Evolutionary conservation across 2,113 vertebrate genomes (phyloP).

Genomic region (Hepsetus odoe): DNA sequence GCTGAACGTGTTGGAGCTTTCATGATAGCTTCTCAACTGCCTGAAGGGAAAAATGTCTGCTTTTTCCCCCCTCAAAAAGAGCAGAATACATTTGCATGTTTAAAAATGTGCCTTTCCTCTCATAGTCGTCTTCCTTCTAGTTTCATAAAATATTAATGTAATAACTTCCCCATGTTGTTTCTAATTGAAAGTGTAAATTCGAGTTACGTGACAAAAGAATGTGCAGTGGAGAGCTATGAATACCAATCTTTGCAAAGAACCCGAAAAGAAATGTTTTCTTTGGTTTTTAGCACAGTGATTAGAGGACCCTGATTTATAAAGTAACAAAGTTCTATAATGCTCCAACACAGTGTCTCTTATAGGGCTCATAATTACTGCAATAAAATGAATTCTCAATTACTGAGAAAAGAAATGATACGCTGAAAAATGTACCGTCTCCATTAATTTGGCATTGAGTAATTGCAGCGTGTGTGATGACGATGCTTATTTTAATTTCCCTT

Average conservation of each 20-base stretch:
- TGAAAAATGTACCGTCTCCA: too few relatives aligned
- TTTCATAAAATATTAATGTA: conserved; percentile 71
- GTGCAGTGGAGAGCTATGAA: neutral
- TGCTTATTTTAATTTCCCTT: too few relatives aligned
- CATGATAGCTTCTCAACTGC: conserved; percentile 56
- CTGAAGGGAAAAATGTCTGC: conserved; percentile 53
- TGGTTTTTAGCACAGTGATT: neutral
- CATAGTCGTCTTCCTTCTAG: conserved; percentile 63
- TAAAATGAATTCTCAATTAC: neutral
- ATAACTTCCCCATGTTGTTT: conserved; percentile 58
- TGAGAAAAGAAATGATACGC: too few relatives aligned
- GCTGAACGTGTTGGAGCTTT: conserved; percentile 46
- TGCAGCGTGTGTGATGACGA: too few relatives aligned
- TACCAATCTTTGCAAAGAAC: conserved; percentile 2
- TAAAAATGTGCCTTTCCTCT: conserved; percentile 61
- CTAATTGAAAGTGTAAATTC: conserved; percentile 48
- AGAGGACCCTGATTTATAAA: neutral
- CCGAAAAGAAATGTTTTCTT: neutral
- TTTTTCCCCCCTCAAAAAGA: conserved; percentile 40
- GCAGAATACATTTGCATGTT: conserved; percentile 66
- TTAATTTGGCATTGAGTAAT: too few relatives aligned
- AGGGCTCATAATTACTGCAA: too few relatives aligned
- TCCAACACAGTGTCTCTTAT: neutral
- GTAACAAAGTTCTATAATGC: neutral
- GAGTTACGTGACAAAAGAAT: conserved; percentile 36